A percentile compares a stretch with the other conserved stretches of the same genome.
Conservation (phyloP, 2,113 vertebrate genomes). For the Theropithecus gelada region DNA sequence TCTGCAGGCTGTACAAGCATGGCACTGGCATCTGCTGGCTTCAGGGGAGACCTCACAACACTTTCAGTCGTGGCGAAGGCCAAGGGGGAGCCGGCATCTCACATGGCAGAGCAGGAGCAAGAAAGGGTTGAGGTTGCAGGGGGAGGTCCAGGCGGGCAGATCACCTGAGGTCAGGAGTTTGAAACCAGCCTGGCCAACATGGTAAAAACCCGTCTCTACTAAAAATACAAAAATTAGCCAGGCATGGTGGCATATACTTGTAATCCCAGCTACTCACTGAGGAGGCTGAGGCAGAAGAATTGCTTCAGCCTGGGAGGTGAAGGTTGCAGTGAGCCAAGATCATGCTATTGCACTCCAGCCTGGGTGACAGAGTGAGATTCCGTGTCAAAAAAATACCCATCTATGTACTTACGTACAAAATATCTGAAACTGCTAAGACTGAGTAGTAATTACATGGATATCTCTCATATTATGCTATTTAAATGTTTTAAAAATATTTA, state of each 20-base stretch:
- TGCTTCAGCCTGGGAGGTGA: background rate
- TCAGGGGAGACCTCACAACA: too few relatives aligned
- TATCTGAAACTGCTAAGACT: background rate
- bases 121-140: too few relatives aligned
- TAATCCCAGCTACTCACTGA: background rate
- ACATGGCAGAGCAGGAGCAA: too few relatives aligned
- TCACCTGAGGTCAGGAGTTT: background rate
- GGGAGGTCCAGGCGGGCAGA: too few relatives aligned
- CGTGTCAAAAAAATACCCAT: background rate
- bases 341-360: background rate
- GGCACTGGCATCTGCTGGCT: too few relatives aligned
- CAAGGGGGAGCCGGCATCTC: too few relatives aligned
- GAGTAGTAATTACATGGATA: background rate
- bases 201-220: background rate
- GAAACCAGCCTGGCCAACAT: background rate
- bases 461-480: background rate
- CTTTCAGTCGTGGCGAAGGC: too few relatives aligned
- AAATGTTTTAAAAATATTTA: background rate
- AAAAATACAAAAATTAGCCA: background rate
- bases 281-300: background rate
- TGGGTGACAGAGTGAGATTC: background rate
- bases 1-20: too few relatives aligned
- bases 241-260: too few relatives aligned
- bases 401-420: background rate
- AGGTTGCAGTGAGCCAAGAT: background rate